Evolutionary conservation across 2,888 invertebrate genomes (phyloP).

Genomic region (Tanytarsus gracilentus): DNA sequence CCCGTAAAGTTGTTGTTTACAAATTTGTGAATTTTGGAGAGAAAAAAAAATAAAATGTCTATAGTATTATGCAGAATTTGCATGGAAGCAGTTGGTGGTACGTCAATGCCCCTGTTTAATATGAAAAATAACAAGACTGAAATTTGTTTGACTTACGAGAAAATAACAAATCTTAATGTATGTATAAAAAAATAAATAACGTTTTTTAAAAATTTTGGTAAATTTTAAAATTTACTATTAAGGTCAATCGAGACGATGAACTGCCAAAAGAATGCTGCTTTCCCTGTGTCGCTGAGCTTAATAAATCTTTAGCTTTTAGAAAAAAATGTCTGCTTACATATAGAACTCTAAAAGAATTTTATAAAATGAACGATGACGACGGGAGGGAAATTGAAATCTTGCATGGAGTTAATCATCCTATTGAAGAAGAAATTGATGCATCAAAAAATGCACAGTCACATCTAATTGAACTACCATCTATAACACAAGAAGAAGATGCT

Average conservation of each 20-base stretch:
- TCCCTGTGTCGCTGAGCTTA: slow-evolving; percentile 9
- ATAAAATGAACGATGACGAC: too few species aligned
- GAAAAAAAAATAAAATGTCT: too few species aligned
- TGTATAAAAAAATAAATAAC: background rate
- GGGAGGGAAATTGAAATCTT: too few species aligned
- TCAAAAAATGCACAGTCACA: background rate
- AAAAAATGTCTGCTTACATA: slow-evolving; percentile 9
- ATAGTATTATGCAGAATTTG: background rate
- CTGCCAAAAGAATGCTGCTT: slow-evolving; percentile 9
- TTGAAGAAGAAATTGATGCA: background rate
- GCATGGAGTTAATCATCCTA: too few species aligned
- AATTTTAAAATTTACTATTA: background rate
- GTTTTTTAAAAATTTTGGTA: background rate
- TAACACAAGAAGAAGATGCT: background rate
- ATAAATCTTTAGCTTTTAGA: slow-evolving; percentile 9
- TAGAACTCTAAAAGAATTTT: background rate
- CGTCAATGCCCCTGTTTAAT: background rate
- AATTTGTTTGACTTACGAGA: slow-evolving; percentile 11
- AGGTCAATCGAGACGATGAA: slow-evolving; percentile 13
- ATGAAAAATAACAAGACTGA: slow-evolving; percentile 14
- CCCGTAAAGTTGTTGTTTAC: too few species aligned
- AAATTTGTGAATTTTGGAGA: too few species aligned
- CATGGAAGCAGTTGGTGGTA: background rate
- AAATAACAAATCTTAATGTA: background rate
- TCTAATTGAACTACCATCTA: background rate